Base-by-base conservation (phyloP, 53 echinoderm and acorn worm genomes). In the Echinarachnius parma region DNA sequence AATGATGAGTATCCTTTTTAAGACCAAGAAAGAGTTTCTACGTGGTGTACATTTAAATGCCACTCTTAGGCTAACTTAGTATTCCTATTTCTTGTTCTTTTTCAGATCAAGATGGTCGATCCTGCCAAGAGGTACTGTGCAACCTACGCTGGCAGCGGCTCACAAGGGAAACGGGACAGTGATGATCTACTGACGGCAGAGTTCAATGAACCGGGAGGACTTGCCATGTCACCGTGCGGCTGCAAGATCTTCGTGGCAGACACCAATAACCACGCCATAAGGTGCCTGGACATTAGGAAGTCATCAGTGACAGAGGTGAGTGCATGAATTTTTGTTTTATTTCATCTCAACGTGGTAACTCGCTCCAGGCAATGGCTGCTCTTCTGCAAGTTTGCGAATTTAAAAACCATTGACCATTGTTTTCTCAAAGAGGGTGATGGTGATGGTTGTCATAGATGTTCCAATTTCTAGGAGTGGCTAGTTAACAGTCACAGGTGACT, bases 131-230 rank as follows among this genome's bases (percentile, higher is more conserved):
- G 86, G 49, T 77, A 85, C 21, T 98, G 98, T 50, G 48, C 75
- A 24, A 86, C 88, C 10, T 63, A 88, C 26, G 88, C 82, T 13
- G 98, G 98, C n/a, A 86, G 83, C 64, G 92, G 98, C 23, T 76
- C 83, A 42, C 70, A 88, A 1, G 98, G 98, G 2, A 85, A 82
- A 44, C 67, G 52, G 44, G 98, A 88, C 55, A 29, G 85, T 21
- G 53, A 66, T 31, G 60, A 74, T 42, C 37, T 85, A 34, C 29
- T 69, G 22, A 69, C 78, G 72, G 91, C 83, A 16, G 70, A 92
- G 78, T 98, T 98, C 64, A 98, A 92, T 31, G 98, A 98, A 67
- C 98, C 98, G 9, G 91, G 98, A 23, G 98, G 98, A 23, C 81
- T 98, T 23, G 88, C 80, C 34, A 67, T 92, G 16, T 82, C 91